phyloP scores from a whole-genome alignment of 2,888 invertebrate genomes.

The Ophioninae sp. region DNA sequence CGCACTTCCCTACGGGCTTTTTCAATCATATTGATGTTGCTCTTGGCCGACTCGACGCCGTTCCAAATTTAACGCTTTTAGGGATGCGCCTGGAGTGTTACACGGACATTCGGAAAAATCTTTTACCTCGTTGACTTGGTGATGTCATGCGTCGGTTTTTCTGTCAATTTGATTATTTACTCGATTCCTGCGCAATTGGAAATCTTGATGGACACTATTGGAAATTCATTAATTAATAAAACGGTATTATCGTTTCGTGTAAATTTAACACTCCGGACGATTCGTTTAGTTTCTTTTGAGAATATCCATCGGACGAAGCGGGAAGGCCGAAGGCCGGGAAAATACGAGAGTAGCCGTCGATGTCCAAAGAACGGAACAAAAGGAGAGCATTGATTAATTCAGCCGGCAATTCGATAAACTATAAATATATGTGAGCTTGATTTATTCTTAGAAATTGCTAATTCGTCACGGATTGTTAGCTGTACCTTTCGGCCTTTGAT shows the following conservation, averaged over 20 bases:
- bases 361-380: neutral
- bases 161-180: too few species aligned
- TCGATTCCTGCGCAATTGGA: neutral
- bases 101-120: neutral
- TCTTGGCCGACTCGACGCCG: neutral
- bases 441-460: conserved; percentile 59
- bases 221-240: neutral
- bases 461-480: conserved; percentile 60
- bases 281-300: neutral
- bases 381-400: conserved; percentile 14
- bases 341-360: conserved; percentile 2
- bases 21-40: neutral
- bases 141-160: too few species aligned
- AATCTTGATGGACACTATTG: neutral
- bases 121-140: too few species aligned
- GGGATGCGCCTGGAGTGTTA: neutral
- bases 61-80: neutral
- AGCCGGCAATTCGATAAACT: conserved; percentile 61
- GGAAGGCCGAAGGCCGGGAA: neutral
- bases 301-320: neutral
- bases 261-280: neutral
- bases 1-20: neutral
- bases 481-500: conserved; percentile 12
- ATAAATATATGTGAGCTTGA: conserved; percentile 31
- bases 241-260: neutral